A percentile compares a stretch with the other conserved stretches of the same genome.
Conservation (phyloP, 2,113 vertebrate species). For the Protomyctophum bolini region DNA sequence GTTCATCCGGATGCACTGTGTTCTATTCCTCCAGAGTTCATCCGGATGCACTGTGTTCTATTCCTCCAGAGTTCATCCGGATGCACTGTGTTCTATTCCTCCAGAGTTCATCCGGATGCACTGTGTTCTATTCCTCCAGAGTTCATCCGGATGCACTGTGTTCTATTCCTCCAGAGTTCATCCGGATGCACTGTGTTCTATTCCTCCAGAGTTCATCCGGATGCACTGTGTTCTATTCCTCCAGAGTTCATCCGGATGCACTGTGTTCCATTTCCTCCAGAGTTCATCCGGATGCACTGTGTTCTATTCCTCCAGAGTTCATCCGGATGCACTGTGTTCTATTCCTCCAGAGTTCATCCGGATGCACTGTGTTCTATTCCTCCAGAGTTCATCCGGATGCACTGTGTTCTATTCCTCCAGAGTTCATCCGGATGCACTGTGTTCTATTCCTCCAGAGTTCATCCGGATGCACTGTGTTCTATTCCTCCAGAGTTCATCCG, state of each 20-base stretch:
- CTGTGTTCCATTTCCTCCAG: conserved; percentile 72
- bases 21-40: no score
- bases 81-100: conserved; percentile 99
- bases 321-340: no score
- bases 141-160: conserved; percentile 99
- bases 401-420: conserved; percentile 72
- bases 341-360: conserved; percentile 92
- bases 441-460: no score
- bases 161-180: no score
- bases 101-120: no score
- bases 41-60: no score
- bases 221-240: conserved; percentile 99
- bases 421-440: conserved; percentile 99
- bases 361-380: conserved; percentile 97
- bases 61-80: conserved; percentile 93
- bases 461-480: neutral
- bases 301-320: no score
- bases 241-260: no score
- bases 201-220: conserved; percentile 93
- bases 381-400: no score
- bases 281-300: conserved; percentile 99
- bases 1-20: conserved; percentile 99
- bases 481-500: conserved; percentile 92
- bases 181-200: no score
- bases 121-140: conserved; percentile 78